Evolutionary conservation across 2,888 invertebrate species (phyloP), one percentile per base, ranked within the genome.

Genomic region (Rhaphigaster nebulosa): DNA sequence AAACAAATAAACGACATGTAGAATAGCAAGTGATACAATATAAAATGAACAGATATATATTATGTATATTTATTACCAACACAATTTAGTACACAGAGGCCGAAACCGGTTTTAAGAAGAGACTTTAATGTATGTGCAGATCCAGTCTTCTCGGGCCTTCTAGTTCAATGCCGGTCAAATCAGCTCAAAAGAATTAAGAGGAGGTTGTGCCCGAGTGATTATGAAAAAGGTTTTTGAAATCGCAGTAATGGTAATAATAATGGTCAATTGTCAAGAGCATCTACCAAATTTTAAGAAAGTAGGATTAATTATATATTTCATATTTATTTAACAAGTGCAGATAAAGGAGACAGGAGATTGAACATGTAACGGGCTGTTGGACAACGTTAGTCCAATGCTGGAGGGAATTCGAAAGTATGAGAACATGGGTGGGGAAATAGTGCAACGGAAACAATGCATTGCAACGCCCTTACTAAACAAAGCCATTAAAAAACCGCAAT

Each of bases 401-500:
- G 70, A 23, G 70, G 38, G 70, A 38, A 76, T 76, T 76, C 18
- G 70, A 76, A 76, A 76, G 70, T 76, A 76, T 38, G 70, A 76
- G 70, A 76, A 76, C 70, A 76, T 76, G 70, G 70, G 70, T 38
- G 38, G 34, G 34, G 70, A 76, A 76, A 18, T 34, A 38, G 70
- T 76, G 70, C 70, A 76, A 38, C 34, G 70, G 70, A 76, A 76
- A 76, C 70, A 76, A 65, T 65, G 65, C 70, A 34, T 76, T 76
- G 38, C 70, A 76, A 76, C 20, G 70, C 70, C 70, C 38, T 34
- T 38, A 76, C 70, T 38, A 38, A 34, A 76, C 70, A 76, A 76
- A 76, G 34, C 70, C 70, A 76, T 38, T 76, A 76, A 34, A 38
- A 38, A 76, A 76, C 70, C 34, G 70, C 20, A 38, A 76, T 38